Conservation (phyloP, 2,888 invertebrate species). For the Amiota mariae region DNA sequence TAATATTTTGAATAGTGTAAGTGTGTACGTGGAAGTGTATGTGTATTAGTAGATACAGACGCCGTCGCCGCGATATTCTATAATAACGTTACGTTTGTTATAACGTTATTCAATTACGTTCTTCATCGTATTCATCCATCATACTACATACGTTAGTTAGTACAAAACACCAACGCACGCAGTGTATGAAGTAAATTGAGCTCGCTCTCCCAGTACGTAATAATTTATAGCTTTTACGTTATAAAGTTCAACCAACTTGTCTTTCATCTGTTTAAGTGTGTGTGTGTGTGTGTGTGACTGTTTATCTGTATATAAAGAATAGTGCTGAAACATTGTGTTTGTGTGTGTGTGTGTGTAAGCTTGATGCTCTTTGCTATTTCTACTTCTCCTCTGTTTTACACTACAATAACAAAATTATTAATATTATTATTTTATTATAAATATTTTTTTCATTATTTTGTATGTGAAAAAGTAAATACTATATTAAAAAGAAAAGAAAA, state of each 20-base stretch:
- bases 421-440: conserved; percentile 21
- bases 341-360: conserved; percentile 17
- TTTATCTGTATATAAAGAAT: conserved; percentile 36
- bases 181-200: conserved; percentile 21
- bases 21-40: conserved; percentile 2
- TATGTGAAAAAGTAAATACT: background rate
- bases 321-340: conserved; percentile 29
- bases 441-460: conserved; percentile 21
- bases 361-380: conserved; percentile 30
- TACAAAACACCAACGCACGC: conserved; percentile 23
- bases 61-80: background rate
- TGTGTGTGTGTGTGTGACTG: conserved; percentile 42
- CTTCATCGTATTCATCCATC: background rate
- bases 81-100: background rate
- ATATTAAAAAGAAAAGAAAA: conserved; percentile 18
- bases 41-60: conserved; percentile 7
- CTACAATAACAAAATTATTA: too few species aligned
- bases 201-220: conserved; percentile 22
- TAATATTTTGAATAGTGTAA: conserved; percentile 42
- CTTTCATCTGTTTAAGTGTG: conserved; percentile 46
- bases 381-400: background rate
- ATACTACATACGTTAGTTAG: background rate
- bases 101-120: background rate
- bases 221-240: conserved; percentile 32
- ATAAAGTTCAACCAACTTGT: conserved; percentile 30